These are phyloP conservation scores for Drosophila funebris DNA, from an alignment of 1,140 invertebrate species.

Conservation along the genomic window DNA sequence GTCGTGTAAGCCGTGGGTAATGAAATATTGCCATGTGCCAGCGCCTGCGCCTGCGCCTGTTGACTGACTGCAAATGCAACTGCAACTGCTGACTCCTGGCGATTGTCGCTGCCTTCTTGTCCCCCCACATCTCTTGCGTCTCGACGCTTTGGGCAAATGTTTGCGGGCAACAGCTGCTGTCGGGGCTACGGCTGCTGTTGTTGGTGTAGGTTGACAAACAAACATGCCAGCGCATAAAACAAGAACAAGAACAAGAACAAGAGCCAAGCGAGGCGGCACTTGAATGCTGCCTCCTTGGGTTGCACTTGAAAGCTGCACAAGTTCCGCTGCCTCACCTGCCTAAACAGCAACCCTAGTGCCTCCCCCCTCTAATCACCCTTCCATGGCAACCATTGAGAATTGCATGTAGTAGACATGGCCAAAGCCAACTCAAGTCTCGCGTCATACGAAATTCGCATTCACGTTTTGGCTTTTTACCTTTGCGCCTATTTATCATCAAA, in stretches of 20 bases:
- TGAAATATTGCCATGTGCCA: constrained; percentile 77
- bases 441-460: constrained; percentile 74
- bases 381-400: constrained; percentile 33
- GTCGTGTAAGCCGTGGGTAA: constrained; percentile 65
- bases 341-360: constrained; percentile 23
- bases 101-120: constrained; percentile 4
- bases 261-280: constrained; percentile 37
- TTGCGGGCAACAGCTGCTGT: constrained; percentile 75
- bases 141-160: constrained; percentile 54
- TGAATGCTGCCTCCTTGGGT: constrained; percentile 42
- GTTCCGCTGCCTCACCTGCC: constrained; percentile 48
- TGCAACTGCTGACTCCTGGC: constrained; percentile 41
- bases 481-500: constrained; percentile 82
- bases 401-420: constrained; percentile 31
- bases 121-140: neutral
- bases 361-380: neutral
- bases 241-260: constrained; percentile 59
- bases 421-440: constrained; percentile 43
- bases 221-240: constrained; percentile 79
- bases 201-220: constrained; percentile 79
- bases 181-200: constrained; percentile 18
- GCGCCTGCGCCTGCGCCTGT: constrained; percentile 59
- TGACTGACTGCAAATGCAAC: constrained; percentile 56
- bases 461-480: constrained; percentile 81
- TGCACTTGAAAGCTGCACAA: constrained; percentile 47